Evolutionary conservation across 2,888 invertebrate genomes (phyloP).

Genomic region (Agrochola macilenta): DNA sequence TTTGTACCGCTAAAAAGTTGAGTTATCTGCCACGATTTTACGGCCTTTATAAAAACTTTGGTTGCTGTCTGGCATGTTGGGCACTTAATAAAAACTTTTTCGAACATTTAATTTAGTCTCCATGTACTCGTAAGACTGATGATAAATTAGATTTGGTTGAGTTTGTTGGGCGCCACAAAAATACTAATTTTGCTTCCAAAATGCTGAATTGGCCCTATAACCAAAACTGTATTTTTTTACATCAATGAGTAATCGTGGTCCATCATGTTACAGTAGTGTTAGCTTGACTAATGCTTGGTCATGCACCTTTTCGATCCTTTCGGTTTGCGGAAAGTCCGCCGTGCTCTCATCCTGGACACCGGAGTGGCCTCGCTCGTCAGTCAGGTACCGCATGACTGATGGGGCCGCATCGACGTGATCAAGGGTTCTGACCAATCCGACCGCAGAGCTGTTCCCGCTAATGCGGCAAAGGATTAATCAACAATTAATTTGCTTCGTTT

Average conservation of each 20-base stretch:
- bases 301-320: constrained; percentile 20
- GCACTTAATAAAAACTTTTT: constrained; percentile 44
- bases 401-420: constrained; percentile 73
- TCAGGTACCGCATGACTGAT: constrained; percentile 73
- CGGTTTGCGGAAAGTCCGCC: constrained; percentile 43
- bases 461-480: constrained; percentile 71
- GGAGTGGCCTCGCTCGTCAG: constrained; percentile 54
- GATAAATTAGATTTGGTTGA: constrained; percentile 3
- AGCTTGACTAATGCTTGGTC: constrained; percentile 7
- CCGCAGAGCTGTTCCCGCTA: constrained; percentile 61
- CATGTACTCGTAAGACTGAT: constrained; percentile 28
- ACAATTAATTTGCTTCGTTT: constrained; percentile 74
- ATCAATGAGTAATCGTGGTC: not conserved
- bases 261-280: constrained; percentile 14
- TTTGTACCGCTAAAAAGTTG: constrained; percentile 54
- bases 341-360: constrained; percentile 36
- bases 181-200: not conserved
- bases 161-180: not conserved
- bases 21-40: constrained; percentile 53
- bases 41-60: constrained; percentile 50
- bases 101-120: constrained; percentile 49
- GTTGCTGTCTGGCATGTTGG: constrained; percentile 18
- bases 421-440: constrained; percentile 68
- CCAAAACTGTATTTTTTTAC: not conserved
- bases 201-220: not conserved